Evolutionary conservation across 2,113 vertebrate species (phyloP), one percentile per base, ranked within the genome.

Genomic region (Amazona guildingii): DNA sequence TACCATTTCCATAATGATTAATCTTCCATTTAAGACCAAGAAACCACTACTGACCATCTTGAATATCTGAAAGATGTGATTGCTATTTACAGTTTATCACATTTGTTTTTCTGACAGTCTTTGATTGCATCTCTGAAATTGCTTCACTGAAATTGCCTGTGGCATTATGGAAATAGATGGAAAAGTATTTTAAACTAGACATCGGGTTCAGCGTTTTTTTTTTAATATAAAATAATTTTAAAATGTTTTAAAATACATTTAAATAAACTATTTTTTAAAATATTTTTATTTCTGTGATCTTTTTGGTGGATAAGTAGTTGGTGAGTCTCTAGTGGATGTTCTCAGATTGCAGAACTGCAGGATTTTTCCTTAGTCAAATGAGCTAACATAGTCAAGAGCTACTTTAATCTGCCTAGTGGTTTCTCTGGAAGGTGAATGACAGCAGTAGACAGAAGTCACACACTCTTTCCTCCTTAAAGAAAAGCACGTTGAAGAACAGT

Each of bases 81-180:
- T 90, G 39, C 66, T 89, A 14, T 83, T 96, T 95, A 57, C 41
- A 70, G 52, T 62, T 94, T 64, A 82, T 62, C 52, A 37, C 33
- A 12, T 88, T 92, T 85, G 55, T 89, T 94, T 95, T 92, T 49
- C 62, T 67, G 49, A 67, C 19, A 83, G 5, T 59, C 52, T 97
- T 91, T 86, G 69, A 81, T 76, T 92, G 27, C 73, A 74, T 91
- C 55, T 72, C 68, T 93, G 33, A 59, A 59, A 59, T 88, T 49
- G 33, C 31, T 48, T 78, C 75, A 70, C 76, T 82, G 90, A 72
- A 93, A 82, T 76, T 83, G 31, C 51, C 4, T 49, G 49, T 62
- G 13, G 74, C 23, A 8, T 89, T 79, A 44, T 31, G 37, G 66
- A 75, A 86, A 68, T 41, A 59, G 28, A 66, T 16, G 43, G 37